Percentiles rank a stretch among this genome's conserved stretches.
These are phyloP conservation scores for western clawed frog (Xenopus tropicalis) DNA, from an alignment of 2,113 vertebrate genomes.

Conservation along the genomic window UCB_Xtro_10.0 CM004443.2:145287501-145288000, in stretches of 20 bases:
- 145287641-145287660: conserved; percentile 28
- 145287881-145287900: no score
- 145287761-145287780: background rate
- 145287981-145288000: no score
- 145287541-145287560: conserved; percentile 55
- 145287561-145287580: conserved; percentile 66
- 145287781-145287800: background rate
- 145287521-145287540: conserved; percentile 24
- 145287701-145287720: conserved; percentile 4
- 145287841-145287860: no score
- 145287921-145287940: no score
- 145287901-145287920: no score
- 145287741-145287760: conserved; percentile 1
- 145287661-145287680: conserved; percentile 10
- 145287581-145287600: conserved; percentile 63
- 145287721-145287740: background rate
- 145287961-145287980: no score
- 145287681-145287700: background rate
- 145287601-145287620: conserved; percentile 61
- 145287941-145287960: no score
- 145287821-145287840: no score
- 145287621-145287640: conserved; percentile 51
- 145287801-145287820: no score
- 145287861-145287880: no score
- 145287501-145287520: conserved; percentile 43